Evolutionary conservation across 2,797 vertebrate species (phyloP), one percentile per base, ranked within the genome.

Genomic region (Antennarius maculatus): DNA sequence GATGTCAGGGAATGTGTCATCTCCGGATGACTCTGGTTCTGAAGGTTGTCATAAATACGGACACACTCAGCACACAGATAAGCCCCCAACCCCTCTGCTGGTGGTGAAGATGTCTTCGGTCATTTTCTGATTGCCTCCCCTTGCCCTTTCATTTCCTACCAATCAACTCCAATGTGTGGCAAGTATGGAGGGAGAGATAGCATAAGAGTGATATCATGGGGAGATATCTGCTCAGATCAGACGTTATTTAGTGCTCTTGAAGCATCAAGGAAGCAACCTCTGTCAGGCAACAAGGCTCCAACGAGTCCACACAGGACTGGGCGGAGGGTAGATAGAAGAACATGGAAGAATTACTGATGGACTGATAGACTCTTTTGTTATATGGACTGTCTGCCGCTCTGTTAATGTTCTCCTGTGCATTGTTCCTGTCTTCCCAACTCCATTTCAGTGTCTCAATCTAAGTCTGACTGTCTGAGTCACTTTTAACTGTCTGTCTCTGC

Each of bases 231-330:
- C 76, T 59, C 66, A 50, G 74, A 61, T 23, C 48, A 83, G 85
- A 76, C 76, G 58, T 86, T 88, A 84, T 89, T 89, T 86, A 86
- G 81, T 76, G 79, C 87, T 83, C 76, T 55, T 70, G 37, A 71
- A 76, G 85, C 85, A 70, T 82, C 79, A 69, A 74, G 72, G 65
- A 84, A 82, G 71, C 86, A 84, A 81, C 80, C 69, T 76, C 76
- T 83, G 87, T 88, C 88, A 91, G 89, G 90, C 91, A 88, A 77
- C 86, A 69, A 79, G 91, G 85, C 89, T 88, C 85, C 88, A 51
- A 78, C 75, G 5, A 80, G 87, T 85, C 86, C 88, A 64, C 84
- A 78, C 82, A 84, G 85, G 86, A 80, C 81, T 75, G 66, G 59
- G 80, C 80, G 68, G 77, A 66, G 23, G 82, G 69, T 29, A 78